A percentile compares a stretch with the other conserved stretches of the same genome.
Conservation (phyloP, 2,797 vertebrate genomes). For the Malurus leucopterus region DNA sequence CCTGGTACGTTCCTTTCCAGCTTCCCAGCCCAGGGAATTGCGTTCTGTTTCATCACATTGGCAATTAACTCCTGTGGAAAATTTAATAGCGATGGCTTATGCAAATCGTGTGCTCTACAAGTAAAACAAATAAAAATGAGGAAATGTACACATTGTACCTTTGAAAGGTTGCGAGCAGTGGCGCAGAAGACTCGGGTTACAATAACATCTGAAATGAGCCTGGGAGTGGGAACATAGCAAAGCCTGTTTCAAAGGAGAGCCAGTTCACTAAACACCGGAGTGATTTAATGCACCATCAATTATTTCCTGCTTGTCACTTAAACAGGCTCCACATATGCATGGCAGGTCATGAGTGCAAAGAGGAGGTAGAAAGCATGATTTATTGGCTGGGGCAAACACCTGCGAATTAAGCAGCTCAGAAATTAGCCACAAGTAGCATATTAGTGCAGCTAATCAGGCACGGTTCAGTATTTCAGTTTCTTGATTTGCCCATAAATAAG, state of each 20-base stretch:
- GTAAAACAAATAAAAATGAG: conserved; percentile 72
- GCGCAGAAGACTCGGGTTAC: conserved; percentile 70
- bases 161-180: conserved; percentile 62
- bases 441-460: conserved; percentile 96
- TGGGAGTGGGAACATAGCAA: conserved; percentile 73
- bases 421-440: conserved; percentile 99
- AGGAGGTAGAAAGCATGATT: conserved; percentile 82
- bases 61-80: conserved; percentile 33
- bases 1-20: background rate
- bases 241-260: conserved; percentile 62
- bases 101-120: conserved; percentile 65
- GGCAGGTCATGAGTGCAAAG: conserved; percentile 65
- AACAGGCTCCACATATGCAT: conserved; percentile 89
- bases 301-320: conserved; percentile 86
- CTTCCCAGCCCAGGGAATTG: background rate
- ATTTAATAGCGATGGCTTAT: conserved; percentile 67
- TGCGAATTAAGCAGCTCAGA: conserved; percentile 90
- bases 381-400: conserved; percentile 88
- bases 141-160: conserved; percentile 71
- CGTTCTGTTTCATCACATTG: conserved; percentile 8
- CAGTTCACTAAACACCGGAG: conserved; percentile 76
- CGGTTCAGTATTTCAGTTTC: conserved; percentile 89
- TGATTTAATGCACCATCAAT: conserved; percentile 88
- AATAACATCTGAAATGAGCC: conserved; percentile 84
- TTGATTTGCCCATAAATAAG: conserved; percentile 94